phyloP scores from a whole-genome alignment of 2,113 vertebrate species.

The Nycticorax nycticorax region DNA sequence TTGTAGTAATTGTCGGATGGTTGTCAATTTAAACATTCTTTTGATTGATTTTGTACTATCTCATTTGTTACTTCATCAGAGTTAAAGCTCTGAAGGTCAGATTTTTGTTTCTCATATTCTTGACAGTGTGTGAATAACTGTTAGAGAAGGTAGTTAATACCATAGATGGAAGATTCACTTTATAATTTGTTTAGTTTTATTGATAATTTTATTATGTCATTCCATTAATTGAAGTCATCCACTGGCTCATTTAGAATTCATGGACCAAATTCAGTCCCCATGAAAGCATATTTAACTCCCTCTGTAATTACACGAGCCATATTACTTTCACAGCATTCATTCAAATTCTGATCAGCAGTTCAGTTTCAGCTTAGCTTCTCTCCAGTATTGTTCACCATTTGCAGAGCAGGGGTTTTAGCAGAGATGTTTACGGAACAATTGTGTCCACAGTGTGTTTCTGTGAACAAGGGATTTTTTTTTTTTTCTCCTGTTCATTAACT shows the following conservation, averaged over 20 bases:
- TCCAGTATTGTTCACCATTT: not conserved
- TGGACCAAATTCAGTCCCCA: not conserved
- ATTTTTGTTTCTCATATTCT: not conserved
- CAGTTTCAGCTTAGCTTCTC: not conserved
- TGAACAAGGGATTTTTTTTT: not conserved
- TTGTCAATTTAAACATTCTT: not conserved
- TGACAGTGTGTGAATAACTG: not conserved
- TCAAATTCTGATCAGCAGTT: constrained; percentile 22
- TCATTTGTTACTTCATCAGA: not conserved
- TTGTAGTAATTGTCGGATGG: not conserved
- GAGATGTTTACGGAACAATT: not conserved
- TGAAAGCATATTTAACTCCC: constrained; percentile 6
- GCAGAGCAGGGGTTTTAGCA: not conserved
- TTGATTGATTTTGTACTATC: not conserved
- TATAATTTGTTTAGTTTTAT: not conserved
- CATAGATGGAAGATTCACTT: not conserved
- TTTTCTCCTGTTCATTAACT: not conserved
- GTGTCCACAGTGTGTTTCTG: not conserved
- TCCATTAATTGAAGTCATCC: constrained; percentile 32
- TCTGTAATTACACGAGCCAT: not conserved
- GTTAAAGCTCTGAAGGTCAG: constrained; percentile 7
- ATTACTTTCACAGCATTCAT: not conserved
- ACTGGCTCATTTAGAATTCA: constrained; percentile 45
- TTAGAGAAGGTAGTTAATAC: not conserved
- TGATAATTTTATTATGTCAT: constrained; percentile 33